These are phyloP conservation scores for Cirrhinus mrigala DNA, from an alignment of 2,797 vertebrate species.

Conservation along the genomic window DNA sequence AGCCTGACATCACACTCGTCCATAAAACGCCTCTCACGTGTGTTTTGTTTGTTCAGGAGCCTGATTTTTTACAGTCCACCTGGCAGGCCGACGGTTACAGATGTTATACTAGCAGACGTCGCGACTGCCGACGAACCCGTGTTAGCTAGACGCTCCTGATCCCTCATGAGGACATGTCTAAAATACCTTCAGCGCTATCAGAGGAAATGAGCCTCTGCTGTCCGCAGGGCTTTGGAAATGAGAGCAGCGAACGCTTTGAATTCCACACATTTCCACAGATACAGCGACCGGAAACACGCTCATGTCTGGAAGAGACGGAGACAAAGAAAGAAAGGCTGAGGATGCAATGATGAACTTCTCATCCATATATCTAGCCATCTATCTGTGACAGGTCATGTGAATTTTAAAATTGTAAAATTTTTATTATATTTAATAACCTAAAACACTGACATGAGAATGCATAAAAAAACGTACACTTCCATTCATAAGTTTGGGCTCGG, in stretches of 20 bases:
- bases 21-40: background rate
- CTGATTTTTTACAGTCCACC: background rate
- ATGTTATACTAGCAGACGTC: slow-evolving; percentile 12
- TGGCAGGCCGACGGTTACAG: background rate
- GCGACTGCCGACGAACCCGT: background rate
- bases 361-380: background rate
- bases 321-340: background rate
- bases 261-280: slow-evolving; percentile 51
- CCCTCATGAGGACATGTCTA: slow-evolving; percentile 42
- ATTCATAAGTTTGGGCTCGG: background rate
- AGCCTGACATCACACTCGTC: slow-evolving; percentile 18
- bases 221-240: slow-evolving; percentile 29
- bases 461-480: too few species aligned
- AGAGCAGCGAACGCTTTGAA: slow-evolving; percentile 29
- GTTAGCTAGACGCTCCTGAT: slow-evolving; percentile 14
- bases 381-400: background rate
- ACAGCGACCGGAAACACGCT: slow-evolving; percentile 27
- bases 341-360: background rate
- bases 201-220: slow-evolving; percentile 69
- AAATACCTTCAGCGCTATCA: slow-evolving; percentile 55
- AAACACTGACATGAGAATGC: too few species aligned
- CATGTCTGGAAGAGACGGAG: slow-evolving; percentile 28
- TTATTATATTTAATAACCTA: too few species aligned
- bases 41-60: background rate
- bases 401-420: too few species aligned